These are phyloP conservation scores for Lottia scabra DNA, from an alignment of 2,888 invertebrate species.

Conservation along the genomic window DNA sequence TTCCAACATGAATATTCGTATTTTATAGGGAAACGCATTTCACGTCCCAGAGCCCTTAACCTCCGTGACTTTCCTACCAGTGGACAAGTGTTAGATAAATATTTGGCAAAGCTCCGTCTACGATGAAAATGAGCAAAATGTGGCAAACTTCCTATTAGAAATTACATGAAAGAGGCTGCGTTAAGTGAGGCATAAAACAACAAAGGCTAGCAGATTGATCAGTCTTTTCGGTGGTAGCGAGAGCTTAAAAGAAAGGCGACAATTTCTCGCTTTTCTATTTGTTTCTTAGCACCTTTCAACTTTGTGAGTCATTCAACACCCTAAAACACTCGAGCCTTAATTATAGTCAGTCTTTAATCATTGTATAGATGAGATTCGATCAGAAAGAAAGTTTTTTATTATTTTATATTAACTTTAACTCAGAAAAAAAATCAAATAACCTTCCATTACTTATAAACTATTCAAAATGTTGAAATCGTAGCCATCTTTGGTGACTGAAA, in stretches of 20 bases:
- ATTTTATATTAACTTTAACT: too few relatives aligned
- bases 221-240: constrained; percentile 5
- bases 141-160: constrained; percentile 17
- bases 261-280: constrained; percentile 2
- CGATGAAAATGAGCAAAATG: constrained; percentile 10
- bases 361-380: neutral
- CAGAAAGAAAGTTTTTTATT: neutral
- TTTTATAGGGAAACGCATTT: constrained; percentile 8
- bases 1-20: constrained; percentile 9
- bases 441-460: too few relatives aligned
- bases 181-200: constrained; percentile 18
- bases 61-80: constrained; percentile 12
- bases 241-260: constrained; percentile 10
- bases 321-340: constrained; percentile 1
- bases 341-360: neutral
- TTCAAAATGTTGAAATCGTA: neutral
- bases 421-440: too few relatives aligned
- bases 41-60: constrained; percentile 11
- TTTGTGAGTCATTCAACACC: constrained; percentile 4
- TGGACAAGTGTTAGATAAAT: constrained; percentile 16
- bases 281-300: neutral
- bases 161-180: constrained; percentile 16
- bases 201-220: constrained; percentile 17
- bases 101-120: constrained; percentile 8
- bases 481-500: neutral